phyloP scores from a whole-genome alignment of 1,140 invertebrate genomes.

The Platorchestia sp. region DNA sequence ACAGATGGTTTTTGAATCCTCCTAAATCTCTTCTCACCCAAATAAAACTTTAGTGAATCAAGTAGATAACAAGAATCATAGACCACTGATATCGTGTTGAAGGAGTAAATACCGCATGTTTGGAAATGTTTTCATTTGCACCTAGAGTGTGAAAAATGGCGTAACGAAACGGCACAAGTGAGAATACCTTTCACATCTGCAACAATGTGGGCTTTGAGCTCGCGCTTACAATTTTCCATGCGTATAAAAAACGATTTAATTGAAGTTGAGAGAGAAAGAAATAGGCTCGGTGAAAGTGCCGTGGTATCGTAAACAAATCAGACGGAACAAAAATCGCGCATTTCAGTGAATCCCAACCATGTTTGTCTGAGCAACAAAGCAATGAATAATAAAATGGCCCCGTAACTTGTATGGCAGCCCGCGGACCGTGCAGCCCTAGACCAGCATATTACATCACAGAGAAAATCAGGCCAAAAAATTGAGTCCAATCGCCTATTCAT shows the following conservation, averaged over 20 bases:
- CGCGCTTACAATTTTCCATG: too few relatives aligned
- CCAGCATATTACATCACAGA: conserved; percentile 19
- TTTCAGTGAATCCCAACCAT: background rate
- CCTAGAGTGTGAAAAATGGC: too few relatives aligned
- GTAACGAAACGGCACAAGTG: too few relatives aligned
- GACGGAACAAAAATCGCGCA: background rate
- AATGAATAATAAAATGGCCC: background rate
- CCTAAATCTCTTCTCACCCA: too few relatives aligned
- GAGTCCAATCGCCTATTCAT: conserved; percentile 50
- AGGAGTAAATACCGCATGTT: background rate
- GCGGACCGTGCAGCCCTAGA: background rate
- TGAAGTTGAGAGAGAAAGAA: background rate
- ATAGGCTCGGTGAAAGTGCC: background rate
- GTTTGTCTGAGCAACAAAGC: background rate
- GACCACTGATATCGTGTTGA: too few relatives aligned
- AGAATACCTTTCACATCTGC: too few relatives aligned
- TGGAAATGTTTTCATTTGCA: too few relatives aligned
- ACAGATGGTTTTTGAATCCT: too few relatives aligned
- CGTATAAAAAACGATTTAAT: background rate
- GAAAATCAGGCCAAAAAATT: conserved; percentile 42
- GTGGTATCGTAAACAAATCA: background rate
- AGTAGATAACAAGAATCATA: too few relatives aligned
- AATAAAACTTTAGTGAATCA: too few relatives aligned
- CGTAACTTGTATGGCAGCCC: background rate
- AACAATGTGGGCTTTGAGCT: too few relatives aligned